Conservation (phyloP, 2,888 invertebrate genomes). For the Drosophila leonis region DNA sequence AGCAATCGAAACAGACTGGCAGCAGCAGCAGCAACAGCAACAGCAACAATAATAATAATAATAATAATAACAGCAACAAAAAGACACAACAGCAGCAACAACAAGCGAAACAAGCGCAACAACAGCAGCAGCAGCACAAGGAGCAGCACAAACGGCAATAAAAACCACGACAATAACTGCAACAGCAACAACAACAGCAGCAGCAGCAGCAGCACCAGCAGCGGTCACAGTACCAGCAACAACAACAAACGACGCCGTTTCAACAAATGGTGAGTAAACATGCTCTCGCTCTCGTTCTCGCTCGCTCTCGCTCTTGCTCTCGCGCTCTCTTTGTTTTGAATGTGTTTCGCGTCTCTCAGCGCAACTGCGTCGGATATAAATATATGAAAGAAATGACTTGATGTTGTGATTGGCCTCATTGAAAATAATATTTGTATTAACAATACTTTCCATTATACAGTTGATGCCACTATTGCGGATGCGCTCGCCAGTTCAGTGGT, state of each 20-base stretch:
- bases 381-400: conserved; percentile 27
- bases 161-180: not conserved
- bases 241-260: conserved; percentile 36
- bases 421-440: conserved; percentile 37
- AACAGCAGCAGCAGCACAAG: conserved; percentile 20
- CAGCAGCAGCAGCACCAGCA: conserved; percentile 20
- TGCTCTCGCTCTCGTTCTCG: conserved; percentile 3
- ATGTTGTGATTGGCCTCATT: conserved; percentile 64
- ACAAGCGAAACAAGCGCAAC: conserved; percentile 41
- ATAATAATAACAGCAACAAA: conserved; percentile 61
- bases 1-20: conserved; percentile 61
- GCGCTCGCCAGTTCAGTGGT: conserved; percentile 85
- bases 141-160: conserved; percentile 11
- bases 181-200: not conserved
- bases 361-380: conserved; percentile 57
- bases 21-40: conserved; percentile 54
- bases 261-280: conserved; percentile 76
- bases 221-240: not conserved
- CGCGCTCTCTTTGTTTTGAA: conserved; percentile 4
- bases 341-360: conserved; percentile 40
- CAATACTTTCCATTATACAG: conserved; percentile 49
- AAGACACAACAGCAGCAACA: conserved; percentile 64
- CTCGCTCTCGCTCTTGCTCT: not conserved
- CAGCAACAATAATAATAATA: conserved; percentile 64
- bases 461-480: conserved; percentile 71